Base-by-base conservation (phyloP, 1,140 invertebrate genomes). In the Drosophila punjabiensis region DNA sequence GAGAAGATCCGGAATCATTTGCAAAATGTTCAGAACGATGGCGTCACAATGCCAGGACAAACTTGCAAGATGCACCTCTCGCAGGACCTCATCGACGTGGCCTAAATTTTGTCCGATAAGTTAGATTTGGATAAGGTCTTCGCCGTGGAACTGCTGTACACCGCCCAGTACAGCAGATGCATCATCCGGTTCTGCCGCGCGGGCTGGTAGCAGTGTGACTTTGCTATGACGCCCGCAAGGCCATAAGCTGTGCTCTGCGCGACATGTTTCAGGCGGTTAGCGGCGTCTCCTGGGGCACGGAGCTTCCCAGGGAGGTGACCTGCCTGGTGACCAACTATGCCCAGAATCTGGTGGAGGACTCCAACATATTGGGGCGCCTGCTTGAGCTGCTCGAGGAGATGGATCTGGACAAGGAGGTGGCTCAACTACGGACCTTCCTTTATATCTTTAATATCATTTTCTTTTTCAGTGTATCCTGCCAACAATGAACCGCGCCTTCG, bases 81-180 rank as follows among this genome's bases (percentile, higher is more conserved):
- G 0, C 96, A 97, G 84, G 96, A 97, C 61, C 93, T 99, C 24
- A 96, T 98, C 1, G 96, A 98, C 93, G 98, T 99, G 94, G 96
- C 97, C 20, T 93, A 98, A 1, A 98, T 99, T 50, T 94, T 99
- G 75, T 98, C 98, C 78, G 98, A 99, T 92, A 98, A 99, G 96
- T 99, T 98, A 93, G 95, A 98, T 90, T 94, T 99, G 53, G 98
- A 99, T 94, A 98, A 99, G 93, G 96, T 97, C 71, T 96, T 97
- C 63, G 96, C 98, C 4, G 93, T 99, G 65, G 98, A 99, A 94
- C 93, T 99, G 10, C 93, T 99, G 0, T 97, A 97, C 85, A 97
- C 97, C n/a, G 98, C 98, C 58, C 97, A 99, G 93, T 95, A 4
- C 98, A 99, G 94, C 95, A 97, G 94, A 95, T 97, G 13, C 95